Evolutionary conservation across 2,113 vertebrate genomes (phyloP).

Genomic region (Tragelaphus scriptus): DNA sequence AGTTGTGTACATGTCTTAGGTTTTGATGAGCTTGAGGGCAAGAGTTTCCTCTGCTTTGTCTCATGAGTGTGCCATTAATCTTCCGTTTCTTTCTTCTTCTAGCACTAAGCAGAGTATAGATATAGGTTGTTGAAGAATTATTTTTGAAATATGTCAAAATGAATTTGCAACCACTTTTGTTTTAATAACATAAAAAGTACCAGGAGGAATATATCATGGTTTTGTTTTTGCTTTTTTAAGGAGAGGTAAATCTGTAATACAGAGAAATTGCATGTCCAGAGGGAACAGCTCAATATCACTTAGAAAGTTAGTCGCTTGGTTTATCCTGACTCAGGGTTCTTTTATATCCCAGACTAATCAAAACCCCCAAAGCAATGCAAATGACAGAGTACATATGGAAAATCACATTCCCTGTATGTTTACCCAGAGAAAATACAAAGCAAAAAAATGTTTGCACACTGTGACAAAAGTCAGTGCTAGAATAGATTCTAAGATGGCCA

Average conservation of each 20-base stretch:
- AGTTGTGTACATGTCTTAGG: background rate
- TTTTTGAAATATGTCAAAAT: background rate
- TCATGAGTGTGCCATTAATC: background rate
- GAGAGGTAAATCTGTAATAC: background rate
- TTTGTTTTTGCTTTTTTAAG: background rate
- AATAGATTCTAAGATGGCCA: background rate
- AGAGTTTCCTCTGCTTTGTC: background rate
- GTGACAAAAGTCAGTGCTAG: background rate
- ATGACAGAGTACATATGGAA: constrained; percentile 34
- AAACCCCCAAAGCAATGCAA: background rate
- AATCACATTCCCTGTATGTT: constrained; percentile 38
- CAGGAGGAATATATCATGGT: background rate
- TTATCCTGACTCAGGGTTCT: background rate
- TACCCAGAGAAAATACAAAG: constrained; percentile 9
- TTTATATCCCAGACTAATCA: constrained; percentile 3
- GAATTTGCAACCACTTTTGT: background rate
- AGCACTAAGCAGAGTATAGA: background rate
- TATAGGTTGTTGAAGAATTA: background rate
- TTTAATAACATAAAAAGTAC: background rate
- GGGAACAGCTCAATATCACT: background rate
- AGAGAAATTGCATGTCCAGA: background rate
- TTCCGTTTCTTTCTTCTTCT: background rate
- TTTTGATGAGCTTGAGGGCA: background rate
- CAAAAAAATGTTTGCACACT: constrained; percentile 4
- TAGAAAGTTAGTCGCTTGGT: background rate